A percentile compares a stretch with the other conserved stretches of the same genome.
These are phyloP conservation scores for Carcharodon carcharias DNA, from an alignment of 2,797 vertebrate genomes.

Conservation along the genomic window DNA sequence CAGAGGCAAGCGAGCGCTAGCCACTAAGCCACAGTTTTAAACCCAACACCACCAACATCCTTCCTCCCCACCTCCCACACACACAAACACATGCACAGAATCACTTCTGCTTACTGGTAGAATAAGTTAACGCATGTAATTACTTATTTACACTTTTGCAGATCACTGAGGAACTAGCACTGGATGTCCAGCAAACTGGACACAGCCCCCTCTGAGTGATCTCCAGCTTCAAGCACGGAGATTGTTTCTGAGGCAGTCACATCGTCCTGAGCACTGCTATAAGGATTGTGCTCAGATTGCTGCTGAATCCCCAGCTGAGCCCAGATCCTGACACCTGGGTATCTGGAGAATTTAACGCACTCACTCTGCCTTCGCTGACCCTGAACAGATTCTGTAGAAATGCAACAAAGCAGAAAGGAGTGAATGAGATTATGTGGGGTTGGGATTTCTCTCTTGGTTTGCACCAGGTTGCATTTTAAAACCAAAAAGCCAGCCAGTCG, in stretches of 20 bases:
- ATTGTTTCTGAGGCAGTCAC: not conserved
- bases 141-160: not conserved
- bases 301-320: not conserved
- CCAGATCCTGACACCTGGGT: slow-evolving; percentile 27
- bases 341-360: slow-evolving; percentile 20
- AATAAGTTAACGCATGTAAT: not conserved
- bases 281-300: not conserved
- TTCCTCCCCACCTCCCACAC: no score
- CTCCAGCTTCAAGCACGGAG: not conserved
- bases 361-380: slow-evolving; percentile 10
- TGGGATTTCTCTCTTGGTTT: not conserved
- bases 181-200: no score
- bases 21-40: not conserved
- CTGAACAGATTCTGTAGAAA: slow-evolving; percentile 2
- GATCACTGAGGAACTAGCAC: not conserved
- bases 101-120: no score
- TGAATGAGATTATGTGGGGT: not conserved
- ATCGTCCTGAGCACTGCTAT: not conserved
- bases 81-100: not conserved
- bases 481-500: not conserved
- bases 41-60: no score
- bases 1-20: not conserved
- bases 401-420: slow-evolving; percentile 5
- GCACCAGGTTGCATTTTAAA: not conserved
- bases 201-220: not conserved